phyloP scores from a whole-genome alignment of 2,113 vertebrate genomes.

The Parus major region DNA sequence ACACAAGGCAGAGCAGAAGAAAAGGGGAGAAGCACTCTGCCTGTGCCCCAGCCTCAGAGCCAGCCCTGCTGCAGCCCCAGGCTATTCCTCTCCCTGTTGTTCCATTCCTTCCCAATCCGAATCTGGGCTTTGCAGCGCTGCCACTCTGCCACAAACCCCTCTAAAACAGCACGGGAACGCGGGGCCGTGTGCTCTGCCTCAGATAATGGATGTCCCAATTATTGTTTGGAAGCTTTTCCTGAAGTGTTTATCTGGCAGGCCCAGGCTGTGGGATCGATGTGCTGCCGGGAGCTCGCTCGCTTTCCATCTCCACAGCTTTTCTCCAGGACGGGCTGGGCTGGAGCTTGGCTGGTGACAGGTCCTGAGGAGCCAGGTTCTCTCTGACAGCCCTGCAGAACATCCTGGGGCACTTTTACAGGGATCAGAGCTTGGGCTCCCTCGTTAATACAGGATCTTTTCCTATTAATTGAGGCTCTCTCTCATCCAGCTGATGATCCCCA shows the following conservation, averaged over 20 bases:
- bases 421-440: not conserved
- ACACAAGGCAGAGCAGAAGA: not conserved
- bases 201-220: slow-evolving; percentile 41
- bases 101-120: not conserved
- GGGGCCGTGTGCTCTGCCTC: not conserved
- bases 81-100: not conserved
- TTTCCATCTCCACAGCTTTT: not conserved
- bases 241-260: slow-evolving; percentile 53
- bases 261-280: slow-evolving; percentile 62
- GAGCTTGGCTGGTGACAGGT: slow-evolving; percentile 2
- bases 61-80: not conserved
- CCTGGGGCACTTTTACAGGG: not conserved
- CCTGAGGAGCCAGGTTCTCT: not conserved
- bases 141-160: not conserved
- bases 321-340: not conserved
- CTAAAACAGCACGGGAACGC: not conserved
- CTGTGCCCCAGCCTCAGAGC: not conserved
- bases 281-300: not conserved
- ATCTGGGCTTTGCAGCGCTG: not conserved
- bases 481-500: not conserved
- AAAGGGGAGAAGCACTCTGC: not conserved
- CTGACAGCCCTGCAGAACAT: not conserved
- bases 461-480: not conserved
- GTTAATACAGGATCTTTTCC: not conserved
- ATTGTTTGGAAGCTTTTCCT: slow-evolving; percentile 26